phyloP scores from a whole-genome alignment of 2,888 invertebrate species.

The Leistus spinibarbis region DNA sequence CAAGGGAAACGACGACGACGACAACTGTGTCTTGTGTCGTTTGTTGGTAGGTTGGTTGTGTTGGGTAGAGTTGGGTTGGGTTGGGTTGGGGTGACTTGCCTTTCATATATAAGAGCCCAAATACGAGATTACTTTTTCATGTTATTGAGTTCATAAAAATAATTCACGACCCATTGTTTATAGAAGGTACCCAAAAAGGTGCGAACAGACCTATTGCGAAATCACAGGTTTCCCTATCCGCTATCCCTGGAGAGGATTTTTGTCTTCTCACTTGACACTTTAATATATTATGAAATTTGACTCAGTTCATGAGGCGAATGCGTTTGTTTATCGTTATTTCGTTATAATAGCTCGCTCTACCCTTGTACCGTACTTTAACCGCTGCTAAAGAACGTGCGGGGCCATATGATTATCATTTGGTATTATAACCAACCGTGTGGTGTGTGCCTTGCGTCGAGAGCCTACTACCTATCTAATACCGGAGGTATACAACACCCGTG shows the following conservation, averaged over 20 bases:
- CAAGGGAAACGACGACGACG: neutral
- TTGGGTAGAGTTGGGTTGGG: no score
- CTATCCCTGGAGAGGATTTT: constrained; percentile 21
- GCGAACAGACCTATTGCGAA: constrained; percentile 18
- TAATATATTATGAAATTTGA: constrained; percentile 30
- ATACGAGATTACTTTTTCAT: constrained; percentile 35
- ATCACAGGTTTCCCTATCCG: constrained; percentile 10
- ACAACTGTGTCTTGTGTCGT: neutral
- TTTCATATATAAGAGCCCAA: constrained; percentile 2
- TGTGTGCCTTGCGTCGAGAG: no score
- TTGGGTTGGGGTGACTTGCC: no score
- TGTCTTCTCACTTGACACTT: neutral
- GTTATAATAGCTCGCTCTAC: constrained; percentile 16
- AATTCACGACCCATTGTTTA: constrained; percentile 31
- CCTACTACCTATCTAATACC: neutral
- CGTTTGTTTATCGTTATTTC: constrained; percentile 28
- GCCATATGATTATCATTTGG: neutral
- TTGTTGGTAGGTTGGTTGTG: no score
- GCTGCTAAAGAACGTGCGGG: neutral
- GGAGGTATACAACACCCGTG: neutral
- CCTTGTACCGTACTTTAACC: neutral
- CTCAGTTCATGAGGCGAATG: constrained; percentile 17
- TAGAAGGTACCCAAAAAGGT: constrained; percentile 22
- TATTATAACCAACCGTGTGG: constrained; percentile 19
- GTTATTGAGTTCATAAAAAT: constrained; percentile 32